Conservation (phyloP, 2,888 invertebrate genomes). For the Omphaloscelis lunosa region DNA sequence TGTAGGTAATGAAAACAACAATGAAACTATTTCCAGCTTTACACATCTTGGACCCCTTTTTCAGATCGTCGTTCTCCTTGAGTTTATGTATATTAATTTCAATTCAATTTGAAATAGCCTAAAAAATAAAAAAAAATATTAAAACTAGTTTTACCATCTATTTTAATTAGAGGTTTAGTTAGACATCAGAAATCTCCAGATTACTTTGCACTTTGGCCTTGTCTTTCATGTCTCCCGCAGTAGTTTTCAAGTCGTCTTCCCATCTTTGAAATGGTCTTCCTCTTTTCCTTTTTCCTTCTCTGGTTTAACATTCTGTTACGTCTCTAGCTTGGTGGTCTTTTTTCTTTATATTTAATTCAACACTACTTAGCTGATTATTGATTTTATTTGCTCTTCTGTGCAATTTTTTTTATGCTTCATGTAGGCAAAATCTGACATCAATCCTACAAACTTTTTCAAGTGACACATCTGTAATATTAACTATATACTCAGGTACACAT, state of each 20-base stretch:
- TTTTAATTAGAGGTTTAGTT: background rate
- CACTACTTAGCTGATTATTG: background rate
- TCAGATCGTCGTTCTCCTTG: background rate
- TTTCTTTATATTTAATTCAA: background rate
- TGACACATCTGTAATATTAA: slow-evolving; percentile 60
- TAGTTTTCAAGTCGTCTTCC: background rate
- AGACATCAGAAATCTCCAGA: background rate
- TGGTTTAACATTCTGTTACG: background rate
- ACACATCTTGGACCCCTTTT: background rate
- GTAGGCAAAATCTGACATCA: slow-evolving; percentile 34
- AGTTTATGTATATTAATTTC: background rate
- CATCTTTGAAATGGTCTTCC: background rate
- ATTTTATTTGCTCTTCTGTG: background rate
- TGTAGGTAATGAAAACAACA: background rate
- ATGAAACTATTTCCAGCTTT: background rate
- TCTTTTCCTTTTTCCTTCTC: background rate
- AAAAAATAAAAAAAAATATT: background rate
- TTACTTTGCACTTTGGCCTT: background rate
- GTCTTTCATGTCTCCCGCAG: background rate
- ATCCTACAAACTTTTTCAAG: background rate
- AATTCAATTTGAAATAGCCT: background rate
- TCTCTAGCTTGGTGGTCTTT: background rate
- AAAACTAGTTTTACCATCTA: background rate
- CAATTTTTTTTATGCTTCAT: background rate
- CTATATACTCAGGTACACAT: slow-evolving; percentile 62